phyloP scores from a whole-genome alignment of 2,888 invertebrate genomes.

The Ophion ventricosus region DNA sequence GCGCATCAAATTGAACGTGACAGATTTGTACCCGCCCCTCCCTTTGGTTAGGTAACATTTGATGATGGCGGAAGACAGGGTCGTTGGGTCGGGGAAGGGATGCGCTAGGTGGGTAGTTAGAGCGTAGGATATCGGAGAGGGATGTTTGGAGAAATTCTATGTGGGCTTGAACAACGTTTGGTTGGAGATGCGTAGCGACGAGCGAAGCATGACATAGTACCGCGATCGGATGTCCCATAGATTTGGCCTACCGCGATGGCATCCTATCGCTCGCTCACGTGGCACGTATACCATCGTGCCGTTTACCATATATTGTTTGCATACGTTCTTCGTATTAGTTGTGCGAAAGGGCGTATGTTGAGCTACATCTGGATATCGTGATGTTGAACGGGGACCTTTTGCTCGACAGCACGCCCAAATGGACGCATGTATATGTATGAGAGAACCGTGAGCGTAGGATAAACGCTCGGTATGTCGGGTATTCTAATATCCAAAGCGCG shows the following conservation, averaged over 20 bases:
- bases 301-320: constrained; percentile 14
- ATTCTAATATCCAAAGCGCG: constrained; percentile 78
- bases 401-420: neutral
- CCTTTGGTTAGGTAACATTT: constrained; percentile 16
- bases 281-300: constrained; percentile 66
- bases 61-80: constrained; percentile 23
- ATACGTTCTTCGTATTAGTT: neutral
- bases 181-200: constrained; percentile 33
- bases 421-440: constrained; percentile 19
- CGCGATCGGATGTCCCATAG: constrained; percentile 70
- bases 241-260: constrained; percentile 75
- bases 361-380: neutral
- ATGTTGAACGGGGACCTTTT: neutral
- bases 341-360: constrained; percentile 9
- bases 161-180: constrained; percentile 24
- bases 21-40: too few relatives aligned
- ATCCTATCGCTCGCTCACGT: constrained; percentile 68
- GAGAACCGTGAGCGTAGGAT: constrained; percentile 46
- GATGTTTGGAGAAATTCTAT: constrained; percentile 51
- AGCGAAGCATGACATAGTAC: constrained; percentile 69
- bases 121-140: neutral
- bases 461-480: constrained; percentile 74
- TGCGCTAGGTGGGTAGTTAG: constrained; percentile 19
- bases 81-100: too few relatives aligned
- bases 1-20: neutral